phyloP scores from a whole-genome alignment of 2,888 invertebrate species.

The Andrena haemorrhoa region DNA sequence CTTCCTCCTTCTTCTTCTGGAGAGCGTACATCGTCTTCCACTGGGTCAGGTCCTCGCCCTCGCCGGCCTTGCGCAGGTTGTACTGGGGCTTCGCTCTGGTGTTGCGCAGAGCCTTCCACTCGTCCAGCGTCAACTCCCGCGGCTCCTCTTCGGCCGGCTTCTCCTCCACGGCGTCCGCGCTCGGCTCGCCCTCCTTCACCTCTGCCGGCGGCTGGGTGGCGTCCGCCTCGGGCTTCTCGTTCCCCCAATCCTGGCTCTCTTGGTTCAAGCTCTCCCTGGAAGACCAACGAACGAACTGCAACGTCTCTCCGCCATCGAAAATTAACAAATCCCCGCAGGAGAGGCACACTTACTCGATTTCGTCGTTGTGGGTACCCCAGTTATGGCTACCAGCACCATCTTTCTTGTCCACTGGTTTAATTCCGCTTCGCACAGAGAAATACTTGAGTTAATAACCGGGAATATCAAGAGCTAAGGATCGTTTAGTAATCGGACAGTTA shows the following conservation, averaged over 20 bases:
- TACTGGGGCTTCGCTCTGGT: constrained; percentile 94
- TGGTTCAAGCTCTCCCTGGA: constrained; percentile 82
- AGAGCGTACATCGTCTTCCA: constrained; percentile 96
- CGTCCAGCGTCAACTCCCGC: constrained; percentile 93
- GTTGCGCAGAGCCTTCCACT: constrained; percentile 95
- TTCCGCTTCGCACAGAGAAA: constrained; percentile 87
- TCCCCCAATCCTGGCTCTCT: constrained; percentile 80
- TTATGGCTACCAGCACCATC: constrained; percentile 98
- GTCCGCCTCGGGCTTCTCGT: constrained; percentile 86
- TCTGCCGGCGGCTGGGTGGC: constrained; percentile 69
- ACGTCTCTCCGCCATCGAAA: too few relatives aligned
- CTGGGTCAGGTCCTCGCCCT: constrained; percentile 95
- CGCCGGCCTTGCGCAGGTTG: constrained; percentile 96
- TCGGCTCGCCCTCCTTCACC: constrained; percentile 77
- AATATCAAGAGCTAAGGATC: not conserved
- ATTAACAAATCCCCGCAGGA: not conserved
- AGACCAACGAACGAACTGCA: not conserved
- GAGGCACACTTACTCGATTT: constrained; percentile 89
- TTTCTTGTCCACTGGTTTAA: constrained; percentile 96
- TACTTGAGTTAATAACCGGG: not conserved
- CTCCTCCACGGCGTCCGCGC: constrained; percentile 82
- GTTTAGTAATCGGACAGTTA: constrained; percentile 77
- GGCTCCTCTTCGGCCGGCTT: constrained; percentile 90
- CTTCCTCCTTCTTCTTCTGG: constrained; percentile 90
- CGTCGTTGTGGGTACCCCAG: constrained; percentile 97